These are phyloP conservation scores for Pempheris klunzingeri DNA, from an alignment of 2,797 vertebrate species.

Conservation along the genomic window DNA sequence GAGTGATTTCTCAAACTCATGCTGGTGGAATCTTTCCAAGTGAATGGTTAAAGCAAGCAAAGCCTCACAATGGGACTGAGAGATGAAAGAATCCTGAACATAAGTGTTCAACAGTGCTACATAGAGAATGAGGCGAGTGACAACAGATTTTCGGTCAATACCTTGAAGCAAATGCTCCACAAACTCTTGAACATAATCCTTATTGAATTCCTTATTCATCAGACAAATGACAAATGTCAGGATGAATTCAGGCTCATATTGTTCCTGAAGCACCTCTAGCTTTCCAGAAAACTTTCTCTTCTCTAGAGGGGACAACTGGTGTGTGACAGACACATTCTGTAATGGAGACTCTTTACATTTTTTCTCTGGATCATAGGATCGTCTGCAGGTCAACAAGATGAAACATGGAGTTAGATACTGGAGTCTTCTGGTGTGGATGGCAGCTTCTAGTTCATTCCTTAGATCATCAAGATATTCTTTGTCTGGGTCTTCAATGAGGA, in stretches of 20 bases:
- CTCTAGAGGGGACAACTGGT: slow-evolving; percentile 84
- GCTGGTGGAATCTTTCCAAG: slow-evolving; percentile 67
- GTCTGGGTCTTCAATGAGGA: slow-evolving; percentile 88
- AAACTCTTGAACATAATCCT: slow-evolving; percentile 78
- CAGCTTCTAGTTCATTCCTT: slow-evolving; percentile 78
- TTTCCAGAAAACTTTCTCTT: slow-evolving; percentile 84
- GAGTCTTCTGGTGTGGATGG: slow-evolving; percentile 76
- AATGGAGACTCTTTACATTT: slow-evolving; percentile 81
- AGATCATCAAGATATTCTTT: slow-evolving; percentile 87
- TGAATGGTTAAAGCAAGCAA: slow-evolving; percentile 78
- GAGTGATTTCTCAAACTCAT: slow-evolving; percentile 82
- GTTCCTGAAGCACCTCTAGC: slow-evolving; percentile 71
- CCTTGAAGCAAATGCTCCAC: slow-evolving; percentile 84
- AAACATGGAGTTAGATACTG: slow-evolving; percentile 78
- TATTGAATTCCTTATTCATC: slow-evolving; percentile 87
- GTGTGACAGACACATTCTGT: slow-evolving; percentile 88
- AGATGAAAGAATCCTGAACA: slow-evolving; percentile 87
- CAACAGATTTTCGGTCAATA: slow-evolving; percentile 78
- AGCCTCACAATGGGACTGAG: slow-evolving; percentile 89
- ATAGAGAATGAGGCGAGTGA: slow-evolving; percentile 84
- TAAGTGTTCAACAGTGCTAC: slow-evolving; percentile 89
- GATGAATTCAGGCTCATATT: slow-evolving; percentile 80
- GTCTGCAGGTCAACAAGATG: slow-evolving; percentile 86
- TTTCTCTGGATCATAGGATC: slow-evolving; percentile 84
- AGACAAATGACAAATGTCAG: slow-evolving; percentile 90